Conservation (phyloP, 1,140 invertebrate genomes). For the Odontomachus brunneus region DNA sequence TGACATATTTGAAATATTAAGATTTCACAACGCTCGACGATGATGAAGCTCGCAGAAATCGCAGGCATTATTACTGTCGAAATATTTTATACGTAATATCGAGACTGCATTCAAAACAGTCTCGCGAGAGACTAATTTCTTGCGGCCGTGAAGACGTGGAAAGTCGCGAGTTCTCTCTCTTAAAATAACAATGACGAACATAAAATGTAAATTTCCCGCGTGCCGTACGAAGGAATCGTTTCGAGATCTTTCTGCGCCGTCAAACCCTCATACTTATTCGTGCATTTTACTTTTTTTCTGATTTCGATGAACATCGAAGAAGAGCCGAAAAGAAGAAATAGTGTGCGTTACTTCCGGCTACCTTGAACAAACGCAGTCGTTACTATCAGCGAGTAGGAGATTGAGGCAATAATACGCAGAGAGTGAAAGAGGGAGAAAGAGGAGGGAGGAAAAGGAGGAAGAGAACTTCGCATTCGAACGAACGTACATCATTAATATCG, state of each 20-base stretch:
- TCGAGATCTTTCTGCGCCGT: neutral
- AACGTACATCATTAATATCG: constrained; percentile 72
- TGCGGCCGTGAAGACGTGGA: no score
- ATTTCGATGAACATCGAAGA: constrained; percentile 19
- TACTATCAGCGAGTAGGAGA: constrained; percentile 19
- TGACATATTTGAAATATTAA: neutral
- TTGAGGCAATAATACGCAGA: constrained; percentile 3
- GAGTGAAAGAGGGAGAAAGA: neutral
- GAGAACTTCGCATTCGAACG: constrained; percentile 23
- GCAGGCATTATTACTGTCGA: neutral
- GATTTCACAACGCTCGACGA: neutral
- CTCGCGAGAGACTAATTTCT: no score
- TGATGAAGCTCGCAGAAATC: neutral
- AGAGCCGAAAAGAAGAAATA: constrained; percentile 36
- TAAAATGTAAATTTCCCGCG: neutral
- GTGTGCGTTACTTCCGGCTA: constrained; percentile 58
- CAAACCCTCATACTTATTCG: neutral
- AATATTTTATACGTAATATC: neutral
- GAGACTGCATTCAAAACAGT: neutral
- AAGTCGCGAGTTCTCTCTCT: no score
- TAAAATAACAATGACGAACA: neutral
- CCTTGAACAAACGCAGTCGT: constrained; percentile 65
- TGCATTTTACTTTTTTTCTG: neutral
- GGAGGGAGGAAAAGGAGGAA: no score
- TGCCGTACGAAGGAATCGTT: neutral